Evolutionary conservation across 2,888 invertebrate genomes (phyloP), one percentile per base, ranked within the genome.

Genomic region (Cataglyphis cursor): DNA sequence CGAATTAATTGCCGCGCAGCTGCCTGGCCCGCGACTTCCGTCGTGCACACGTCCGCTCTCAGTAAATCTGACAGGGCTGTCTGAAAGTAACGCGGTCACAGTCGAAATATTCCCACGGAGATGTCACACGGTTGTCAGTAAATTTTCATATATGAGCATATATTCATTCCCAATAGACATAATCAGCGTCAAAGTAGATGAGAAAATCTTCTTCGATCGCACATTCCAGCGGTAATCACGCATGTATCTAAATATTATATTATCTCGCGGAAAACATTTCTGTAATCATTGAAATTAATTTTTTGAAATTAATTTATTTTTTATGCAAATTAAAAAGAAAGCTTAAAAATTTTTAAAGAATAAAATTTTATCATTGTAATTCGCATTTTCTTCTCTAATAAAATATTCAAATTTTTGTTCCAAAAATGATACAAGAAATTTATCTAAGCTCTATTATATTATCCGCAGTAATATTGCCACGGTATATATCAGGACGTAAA

Each of bases 1-100:
- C 68, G 70, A 87, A 89, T 88, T 89, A 85, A 87, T 87, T 82
- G 70, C 78, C 74, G 44, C 68, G 61, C 57, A 75, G 59, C 57
- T 68, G 82, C 61, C 80, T 8, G 35, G 72, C 24, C 72, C 72
- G 81, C 76, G 48, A 72, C 78, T 80, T 80, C 78, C 78, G 78
- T 48, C 78, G 59, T 35, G 72, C 44, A 21, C 9, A 35, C 59
- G 31, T 70, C 59, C 78, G 70, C 24, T 72, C 61, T 61, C 78
- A 6, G 59, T 72, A 48, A 59, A 61, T 72, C 35, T 72, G 44
- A 70, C 44, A 1, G 12, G 0, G 24, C 35, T 44, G 54, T 44
- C 35, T 48, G 35, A 48, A 70, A 72, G 72, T 72, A 72, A 31
- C 21, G 18, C 41, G 41, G 21, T 68, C 31, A 31, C 31, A 28